Percentiles rank a stretch among this genome's conserved stretches.
Conservation (phyloP, 2,113 vertebrate species). For the Gymnogyps californianus region DNA sequence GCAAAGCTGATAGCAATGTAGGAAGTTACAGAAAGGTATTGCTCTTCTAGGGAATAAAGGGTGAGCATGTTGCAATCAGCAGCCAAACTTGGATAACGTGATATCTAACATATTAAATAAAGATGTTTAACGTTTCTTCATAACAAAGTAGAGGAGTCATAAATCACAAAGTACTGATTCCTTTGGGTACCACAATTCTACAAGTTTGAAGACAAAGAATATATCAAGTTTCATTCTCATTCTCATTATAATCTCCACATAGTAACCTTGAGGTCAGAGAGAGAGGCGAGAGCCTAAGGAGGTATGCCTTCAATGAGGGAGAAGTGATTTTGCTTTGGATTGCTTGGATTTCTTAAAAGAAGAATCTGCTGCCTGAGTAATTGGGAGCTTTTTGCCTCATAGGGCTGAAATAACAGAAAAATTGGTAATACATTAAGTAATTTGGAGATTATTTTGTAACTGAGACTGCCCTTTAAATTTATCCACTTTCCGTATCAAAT, state of each 20-base stretch:
- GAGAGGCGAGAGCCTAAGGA: neutral
- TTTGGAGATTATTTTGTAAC: neutral
- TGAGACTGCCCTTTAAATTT: neutral
- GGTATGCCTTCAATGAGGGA: neutral
- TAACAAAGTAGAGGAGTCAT: slow-evolving; percentile 53
- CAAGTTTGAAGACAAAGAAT: slow-evolving; percentile 35
- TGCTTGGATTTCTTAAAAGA: neutral
- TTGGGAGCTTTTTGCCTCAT: neutral
- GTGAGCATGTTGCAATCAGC: slow-evolving; percentile 1
- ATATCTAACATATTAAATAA: slow-evolving; percentile 62
- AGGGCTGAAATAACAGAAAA: slow-evolving; percentile 1
- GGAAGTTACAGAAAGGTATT: slow-evolving; percentile 8
- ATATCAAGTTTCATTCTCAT: slow-evolving; percentile 39
- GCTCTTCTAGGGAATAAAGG: slow-evolving; percentile 24
- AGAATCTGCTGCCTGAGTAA: neutral
- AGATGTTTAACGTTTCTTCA: slow-evolving; percentile 59
- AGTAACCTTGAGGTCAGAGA: neutral
- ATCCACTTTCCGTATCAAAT: slow-evolving; percentile 40
- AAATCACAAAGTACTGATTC: slow-evolving; percentile 55
- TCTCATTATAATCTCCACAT: slow-evolving; percentile 3
- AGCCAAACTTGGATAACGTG: slow-evolving; percentile 41
- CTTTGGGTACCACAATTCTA: slow-evolving; percentile 16
- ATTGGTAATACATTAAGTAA: neutral
- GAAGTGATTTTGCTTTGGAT: neutral
- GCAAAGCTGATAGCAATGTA: slow-evolving; percentile 6